Base-by-base conservation (phyloP, 2,888 invertebrate species). In the Nemotelus pantherinus region DNA sequence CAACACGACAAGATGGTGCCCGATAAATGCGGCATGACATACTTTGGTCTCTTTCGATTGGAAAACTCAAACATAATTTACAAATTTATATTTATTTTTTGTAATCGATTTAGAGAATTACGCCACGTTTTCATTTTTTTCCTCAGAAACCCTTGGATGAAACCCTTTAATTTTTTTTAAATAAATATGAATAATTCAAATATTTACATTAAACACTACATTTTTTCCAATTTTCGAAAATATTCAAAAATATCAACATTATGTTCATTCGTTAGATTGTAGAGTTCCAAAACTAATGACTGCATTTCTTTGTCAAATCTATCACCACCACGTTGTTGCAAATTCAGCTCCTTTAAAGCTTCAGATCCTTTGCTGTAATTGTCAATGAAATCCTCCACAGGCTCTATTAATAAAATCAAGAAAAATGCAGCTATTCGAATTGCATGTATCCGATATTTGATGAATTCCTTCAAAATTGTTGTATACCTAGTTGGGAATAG, bases 381-480 rank as follows among this genome's bases (percentile, higher is more conserved):
- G 0, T n/a, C 39, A 25, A 25, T 25, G 25, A 25, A 25, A 47
- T 85, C 82, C 47, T 83, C 82, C 3, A 79, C 55, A 0, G 86
- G 85, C 0, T 81, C 83, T 0, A 84, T 82, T 0, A 87, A 77
- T 0, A 64, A 76, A 77, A 80, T 80, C 0, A 87, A 81, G 63
- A 87, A 87, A n/a, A 77, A 81, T 3, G 81, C 50, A 0, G 84
- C 81, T 2, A 85, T 84, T 0, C 74, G 57, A 4, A 83, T 78
- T 48, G 83, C 81, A 70, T 83, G 84, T 0, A 86, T 85, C 58
- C 85, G 72, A 44, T 83, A 83, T 3, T 81, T 81, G 2, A 84
- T 81, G 74, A 86, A 87, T 80, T 87, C 86, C 75, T 82, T 82
- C 0, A 86, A 79, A 43, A 87, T 80, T 3, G 78, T 79, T 2